phyloP scores from a whole-genome alignment of 2,113 vertebrate genomes.

The Todiramphus saurophagus region DNA sequence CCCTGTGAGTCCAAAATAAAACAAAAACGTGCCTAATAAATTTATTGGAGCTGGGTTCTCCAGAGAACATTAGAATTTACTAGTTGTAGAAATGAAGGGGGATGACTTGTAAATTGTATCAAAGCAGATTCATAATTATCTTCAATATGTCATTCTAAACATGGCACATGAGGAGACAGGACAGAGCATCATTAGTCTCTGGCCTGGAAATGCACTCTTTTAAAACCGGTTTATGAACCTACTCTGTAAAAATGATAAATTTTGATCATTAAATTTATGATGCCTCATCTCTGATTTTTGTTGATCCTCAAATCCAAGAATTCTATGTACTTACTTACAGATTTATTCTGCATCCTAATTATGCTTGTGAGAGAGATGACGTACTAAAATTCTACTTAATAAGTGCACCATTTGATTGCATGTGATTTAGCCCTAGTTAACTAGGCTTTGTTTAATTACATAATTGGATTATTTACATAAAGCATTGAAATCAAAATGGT shows the following conservation, averaged over 20 bases:
- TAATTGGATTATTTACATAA: conserved; percentile 51
- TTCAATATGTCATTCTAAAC: neutral
- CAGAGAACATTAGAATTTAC: neutral
- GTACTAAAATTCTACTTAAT: conserved; percentile 4
- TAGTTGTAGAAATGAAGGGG: neutral
- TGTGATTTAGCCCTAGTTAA: conserved; percentile 48
- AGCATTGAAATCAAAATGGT: neutral
- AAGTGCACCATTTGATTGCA: conserved; percentile 9
- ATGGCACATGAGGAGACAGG: neutral
- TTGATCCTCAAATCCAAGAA: conserved; percentile 26
- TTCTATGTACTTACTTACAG: neutral
- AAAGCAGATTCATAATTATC: neutral
- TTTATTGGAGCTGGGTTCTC: neutral
- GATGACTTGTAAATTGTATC: neutral
- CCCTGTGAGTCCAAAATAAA: neutral
- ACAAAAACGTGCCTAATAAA: neutral
- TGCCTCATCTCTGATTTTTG: conserved; percentile 2
- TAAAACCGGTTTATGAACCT: neutral
- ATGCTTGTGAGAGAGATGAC: neutral
- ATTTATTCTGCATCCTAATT: conserved; percentile 45
- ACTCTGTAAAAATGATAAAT: neutral
- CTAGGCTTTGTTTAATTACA: conserved; percentile 37
- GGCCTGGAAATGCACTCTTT: neutral
- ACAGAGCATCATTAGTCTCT: neutral
- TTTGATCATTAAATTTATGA: neutral